Evolutionary conservation across 2,113 vertebrate species (phyloP), one percentile per base, ranked within the genome.

Genomic region (Muntiacus muntjak): DNA sequence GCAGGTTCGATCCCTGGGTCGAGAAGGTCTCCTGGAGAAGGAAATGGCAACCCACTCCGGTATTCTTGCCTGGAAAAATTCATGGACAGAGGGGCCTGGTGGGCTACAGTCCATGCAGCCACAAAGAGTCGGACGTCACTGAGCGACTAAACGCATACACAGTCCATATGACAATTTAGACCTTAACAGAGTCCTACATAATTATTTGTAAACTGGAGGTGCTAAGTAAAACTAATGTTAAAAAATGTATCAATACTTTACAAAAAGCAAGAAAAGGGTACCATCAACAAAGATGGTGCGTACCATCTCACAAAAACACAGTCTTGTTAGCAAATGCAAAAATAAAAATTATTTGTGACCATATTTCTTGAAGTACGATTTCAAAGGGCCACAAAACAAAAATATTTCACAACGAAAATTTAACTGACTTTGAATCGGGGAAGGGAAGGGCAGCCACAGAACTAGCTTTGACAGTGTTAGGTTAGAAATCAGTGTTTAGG

Each of bases 321-420:
- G 47, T 67, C 74, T 60, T 87, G 64, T 11, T 58, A 87, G 43
- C 43, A 94, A 94, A 94, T 76, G 45, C 55, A 95, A 95, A 97
- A 85, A 50, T 45, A 55, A 78, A 94, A 45, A 25, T 23, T 87
- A 57, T 45, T 47, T 92, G 30, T 83, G 47, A 64, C 47, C 9
- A 7, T 87, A 93, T 43, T 89, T 88, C 47, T 25, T 97, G 10
- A 94, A 45, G 30, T n/a, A 52, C 36, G 33, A 97, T 30, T 82
- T 83, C 25, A 90, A 95, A 92, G 19, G 17, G 14, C 40, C 55
- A 88, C 19, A 55, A 89, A 95, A 87, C 16, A 97, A 89, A 78
- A 93, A 52, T 74, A 97, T 55, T 89, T 95, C 87, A 95, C 50
- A 84, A 60, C 7, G 76, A 96, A 93, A 78, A 84, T 78, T 83